These are phyloP conservation scores for Aspidoscelis tigris DNA, from an alignment of 2,113 vertebrate species.

Conservation along the genomic window DNA sequence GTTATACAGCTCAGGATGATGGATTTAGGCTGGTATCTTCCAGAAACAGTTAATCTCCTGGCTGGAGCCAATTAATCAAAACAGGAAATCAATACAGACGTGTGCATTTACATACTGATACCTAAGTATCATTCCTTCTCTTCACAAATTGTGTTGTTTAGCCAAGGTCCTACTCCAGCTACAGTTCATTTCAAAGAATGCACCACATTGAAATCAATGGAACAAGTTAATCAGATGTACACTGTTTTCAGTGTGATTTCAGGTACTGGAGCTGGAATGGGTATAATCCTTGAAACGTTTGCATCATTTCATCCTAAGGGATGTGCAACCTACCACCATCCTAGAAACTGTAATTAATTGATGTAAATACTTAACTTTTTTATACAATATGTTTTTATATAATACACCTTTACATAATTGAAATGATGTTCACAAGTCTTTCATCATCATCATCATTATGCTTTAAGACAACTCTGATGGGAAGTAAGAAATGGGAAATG, in stretches of 20 bases:
- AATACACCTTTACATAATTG: neutral
- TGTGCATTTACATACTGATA: conserved; percentile 41
- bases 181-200: neutral
- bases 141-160: conserved; percentile 33
- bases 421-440: neutral
- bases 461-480: neutral
- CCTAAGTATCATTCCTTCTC: conserved; percentile 39
- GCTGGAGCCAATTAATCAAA: conserved; percentile 65
- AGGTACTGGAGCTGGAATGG: neutral
- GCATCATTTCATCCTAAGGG: too few species aligned
- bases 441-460: neutral
- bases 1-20: conserved; percentile 58
- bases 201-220: neutral
- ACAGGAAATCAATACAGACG: conserved; percentile 58
- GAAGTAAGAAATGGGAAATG: too few species aligned
- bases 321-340: neutral
- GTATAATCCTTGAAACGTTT: neutral
- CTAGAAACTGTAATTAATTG: neutral
- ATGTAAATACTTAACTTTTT: neutral
- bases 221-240: conserved; percentile 2
- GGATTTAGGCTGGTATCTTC: conserved; percentile 65
- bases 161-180: conserved; percentile 4
- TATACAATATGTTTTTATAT: neutral
- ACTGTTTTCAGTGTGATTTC: neutral
- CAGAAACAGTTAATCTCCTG: conserved; percentile 56